These are phyloP conservation scores for Diadophis punctatus DNA, from an alignment of 2,113 vertebrate species.

Conservation along the genomic window DNA sequence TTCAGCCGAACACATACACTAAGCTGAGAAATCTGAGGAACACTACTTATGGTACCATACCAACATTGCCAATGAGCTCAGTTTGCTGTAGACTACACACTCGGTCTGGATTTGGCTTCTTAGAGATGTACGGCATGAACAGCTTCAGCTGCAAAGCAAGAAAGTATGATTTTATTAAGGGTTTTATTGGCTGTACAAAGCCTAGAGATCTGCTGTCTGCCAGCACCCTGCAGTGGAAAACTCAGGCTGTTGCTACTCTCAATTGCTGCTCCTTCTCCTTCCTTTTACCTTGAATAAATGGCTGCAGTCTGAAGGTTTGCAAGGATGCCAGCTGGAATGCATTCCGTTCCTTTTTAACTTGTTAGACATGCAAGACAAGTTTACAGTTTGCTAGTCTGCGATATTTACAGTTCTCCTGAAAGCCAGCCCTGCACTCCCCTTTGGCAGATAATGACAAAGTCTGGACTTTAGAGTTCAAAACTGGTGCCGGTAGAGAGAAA, in stretches of 20 bases:
- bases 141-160: slow-evolving; percentile 25
- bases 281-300: slow-evolving; percentile 33
- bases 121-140: slow-evolving; percentile 11
- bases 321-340: slow-evolving; percentile 28
- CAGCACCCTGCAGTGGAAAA: slow-evolving; percentile 43
- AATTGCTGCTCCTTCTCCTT: background rate
- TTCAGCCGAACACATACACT: background rate
- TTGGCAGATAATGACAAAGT: rapidly evolving
- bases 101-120: slow-evolving; percentile 9
- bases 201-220: background rate
- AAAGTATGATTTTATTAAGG: background rate
- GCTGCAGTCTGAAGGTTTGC: background rate
- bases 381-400: slow-evolving; percentile 37
- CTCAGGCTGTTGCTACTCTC: slow-evolving; percentile 6
- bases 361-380: slow-evolving; percentile 3
- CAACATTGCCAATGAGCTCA: background rate
- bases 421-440: background rate
- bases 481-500: background rate
- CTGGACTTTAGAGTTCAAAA: slow-evolving; percentile 12
- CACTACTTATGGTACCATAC: background rate
- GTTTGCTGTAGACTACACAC: slow-evolving; percentile 6
- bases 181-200: slow-evolving; percentile 19
- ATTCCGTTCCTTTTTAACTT: slow-evolving; percentile 24
- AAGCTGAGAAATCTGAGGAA: background rate
- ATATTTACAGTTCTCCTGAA: slow-evolving; percentile 2